A percentile compares a stretch with the other conserved stretches of the same genome.
These are phyloP conservation scores for Atherinosoma microstoma DNA, from an alignment of 2,797 vertebrate species.

Conservation along the genomic window DNA sequence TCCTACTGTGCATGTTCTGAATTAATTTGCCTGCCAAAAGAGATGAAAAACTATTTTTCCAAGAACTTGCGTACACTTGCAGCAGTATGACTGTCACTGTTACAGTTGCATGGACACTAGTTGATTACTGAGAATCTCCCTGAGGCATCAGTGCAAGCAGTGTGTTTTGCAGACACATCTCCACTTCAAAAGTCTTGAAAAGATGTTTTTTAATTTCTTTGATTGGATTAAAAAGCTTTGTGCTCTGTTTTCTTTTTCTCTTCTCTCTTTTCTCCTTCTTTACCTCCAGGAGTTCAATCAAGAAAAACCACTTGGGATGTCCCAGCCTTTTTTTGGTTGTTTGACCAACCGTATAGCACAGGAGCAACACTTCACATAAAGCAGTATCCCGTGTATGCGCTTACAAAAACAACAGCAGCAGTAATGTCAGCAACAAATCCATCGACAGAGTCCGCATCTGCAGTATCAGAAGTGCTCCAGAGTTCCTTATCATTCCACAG, in stretches of 20 bases:
- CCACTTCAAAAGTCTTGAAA: constrained; percentile 51
- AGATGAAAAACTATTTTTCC: constrained; percentile 55
- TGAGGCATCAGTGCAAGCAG: constrained; percentile 67
- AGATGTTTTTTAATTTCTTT: constrained; percentile 33
- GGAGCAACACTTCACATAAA: constrained; percentile 79
- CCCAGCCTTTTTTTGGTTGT: constrained; percentile 84
- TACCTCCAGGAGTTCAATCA: constrained; percentile 79
- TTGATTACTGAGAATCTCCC: constrained; percentile 57
- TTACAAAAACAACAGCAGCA: constrained; percentile 58
- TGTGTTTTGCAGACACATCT: constrained; percentile 70
- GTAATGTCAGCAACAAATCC: constrained; percentile 60
- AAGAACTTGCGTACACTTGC: constrained; percentile 63
- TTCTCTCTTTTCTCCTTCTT: constrained; percentile 23
- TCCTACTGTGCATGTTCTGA: constrained; percentile 86
- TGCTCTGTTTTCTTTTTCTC: constrained; percentile 33
- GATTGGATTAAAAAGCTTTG: constrained; percentile 41
- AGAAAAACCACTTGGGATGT: constrained; percentile 82
- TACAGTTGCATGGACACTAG: constrained; percentile 80
- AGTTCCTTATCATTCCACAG: constrained; percentile 80
- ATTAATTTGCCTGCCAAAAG: constrained; percentile 80
- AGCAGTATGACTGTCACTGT: constrained; percentile 74
- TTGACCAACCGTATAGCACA: constrained; percentile 83
- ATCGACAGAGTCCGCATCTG: constrained; percentile 59
- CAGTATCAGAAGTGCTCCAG: constrained; percentile 77
- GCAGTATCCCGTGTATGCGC: constrained; percentile 74